phyloP scores from a whole-genome alignment of 2,113 vertebrate genomes.

The Bubo blakistoni region DNA sequence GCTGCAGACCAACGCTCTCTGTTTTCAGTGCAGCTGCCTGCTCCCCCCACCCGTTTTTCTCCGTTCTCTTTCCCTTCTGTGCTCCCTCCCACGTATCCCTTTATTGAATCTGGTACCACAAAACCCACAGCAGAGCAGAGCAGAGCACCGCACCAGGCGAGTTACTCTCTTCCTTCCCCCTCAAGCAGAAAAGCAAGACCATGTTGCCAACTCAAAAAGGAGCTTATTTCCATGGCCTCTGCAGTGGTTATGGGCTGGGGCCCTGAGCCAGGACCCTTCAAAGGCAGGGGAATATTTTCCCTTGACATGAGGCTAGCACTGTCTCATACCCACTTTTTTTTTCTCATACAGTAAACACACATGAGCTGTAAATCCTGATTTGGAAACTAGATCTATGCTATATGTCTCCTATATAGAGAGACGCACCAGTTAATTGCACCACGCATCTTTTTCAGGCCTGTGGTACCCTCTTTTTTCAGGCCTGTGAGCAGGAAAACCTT shows the following conservation, averaged over 20 bases:
- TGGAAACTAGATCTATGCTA: not conserved
- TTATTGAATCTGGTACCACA: constrained; percentile 10
- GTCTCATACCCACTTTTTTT: not conserved
- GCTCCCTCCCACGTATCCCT: not conserved
- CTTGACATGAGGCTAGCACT: not conserved
- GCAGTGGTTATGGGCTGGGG: not conserved
- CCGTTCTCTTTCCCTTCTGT: not conserved
- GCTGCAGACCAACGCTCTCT: not conserved
- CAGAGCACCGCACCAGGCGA: not conserved
- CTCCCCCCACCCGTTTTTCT: not conserved
- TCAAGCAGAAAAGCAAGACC: not conserved
- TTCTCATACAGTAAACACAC: not conserved
- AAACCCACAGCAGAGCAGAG: not conserved
- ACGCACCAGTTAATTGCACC: not conserved
- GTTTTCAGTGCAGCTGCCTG: not conserved
- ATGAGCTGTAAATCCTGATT: not conserved
- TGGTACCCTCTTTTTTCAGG: not conserved
- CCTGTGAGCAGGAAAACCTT: not conserved
- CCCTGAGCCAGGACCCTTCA: not conserved
- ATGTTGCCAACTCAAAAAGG: not conserved
- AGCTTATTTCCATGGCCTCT: not conserved
- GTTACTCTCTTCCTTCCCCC: not conserved
- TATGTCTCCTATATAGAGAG: not conserved
- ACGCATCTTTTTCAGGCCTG: not conserved
- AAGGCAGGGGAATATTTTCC: not conserved